phyloP scores from a whole-genome alignment of 2,113 vertebrate genomes.

The Oreotrochilus melanogaster region DNA sequence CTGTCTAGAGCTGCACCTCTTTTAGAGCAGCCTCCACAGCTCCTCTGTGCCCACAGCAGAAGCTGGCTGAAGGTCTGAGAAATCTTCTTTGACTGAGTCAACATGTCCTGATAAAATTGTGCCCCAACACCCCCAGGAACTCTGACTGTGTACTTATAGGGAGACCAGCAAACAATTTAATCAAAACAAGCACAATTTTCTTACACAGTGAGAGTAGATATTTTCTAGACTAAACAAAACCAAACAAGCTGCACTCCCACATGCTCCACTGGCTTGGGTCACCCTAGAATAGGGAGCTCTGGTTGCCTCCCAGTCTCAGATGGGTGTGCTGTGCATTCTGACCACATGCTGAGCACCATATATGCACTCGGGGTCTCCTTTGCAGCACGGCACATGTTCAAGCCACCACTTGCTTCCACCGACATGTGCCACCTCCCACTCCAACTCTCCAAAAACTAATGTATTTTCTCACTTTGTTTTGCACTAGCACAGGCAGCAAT shows the following conservation, averaged over 20 bases:
- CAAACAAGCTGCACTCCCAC: not conserved
- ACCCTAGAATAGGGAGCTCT: not conserved
- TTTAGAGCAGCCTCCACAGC: not conserved
- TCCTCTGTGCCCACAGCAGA: not conserved
- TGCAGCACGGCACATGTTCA: accelerated
- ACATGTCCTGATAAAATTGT: not conserved
- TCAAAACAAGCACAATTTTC: not conserved
- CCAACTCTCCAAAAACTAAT: not conserved
- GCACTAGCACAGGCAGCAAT: not conserved
- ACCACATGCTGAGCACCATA: accelerated
- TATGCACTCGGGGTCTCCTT: accelerated
- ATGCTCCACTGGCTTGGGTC: not conserved
- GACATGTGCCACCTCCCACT: accelerated
- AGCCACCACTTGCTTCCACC: not conserved
- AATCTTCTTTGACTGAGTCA: not conserved
- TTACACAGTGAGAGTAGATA: not conserved
- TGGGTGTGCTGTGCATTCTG: accelerated
- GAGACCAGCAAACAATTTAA: not conserved
- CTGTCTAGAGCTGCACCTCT: not conserved
- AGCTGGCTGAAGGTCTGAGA: not conserved
- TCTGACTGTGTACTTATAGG: accelerated
- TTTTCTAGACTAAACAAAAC: not conserved
- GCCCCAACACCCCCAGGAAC: not conserved
- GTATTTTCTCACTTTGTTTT: not conserved
- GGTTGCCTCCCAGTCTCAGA: not conserved